phyloP scores from a whole-genome alignment of 2,113 vertebrate genomes.

The Dascyllus trimaculatus region DNA sequence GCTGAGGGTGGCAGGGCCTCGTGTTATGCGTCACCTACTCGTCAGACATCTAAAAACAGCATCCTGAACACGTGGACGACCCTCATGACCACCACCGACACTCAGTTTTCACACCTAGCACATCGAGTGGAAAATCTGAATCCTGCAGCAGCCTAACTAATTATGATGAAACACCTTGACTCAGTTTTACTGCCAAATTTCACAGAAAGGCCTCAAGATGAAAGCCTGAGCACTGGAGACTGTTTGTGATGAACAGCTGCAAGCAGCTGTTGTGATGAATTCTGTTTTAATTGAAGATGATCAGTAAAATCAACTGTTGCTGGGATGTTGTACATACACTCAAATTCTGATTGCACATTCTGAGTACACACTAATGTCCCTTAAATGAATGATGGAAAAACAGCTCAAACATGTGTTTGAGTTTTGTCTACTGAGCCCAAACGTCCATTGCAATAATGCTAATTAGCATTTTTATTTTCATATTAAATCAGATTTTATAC shows the following conservation, averaged over 20 bases:
- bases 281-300: not conserved
- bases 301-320: not conserved
- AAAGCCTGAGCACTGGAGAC: not conserved
- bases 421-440: not conserved
- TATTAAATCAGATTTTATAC: no score
- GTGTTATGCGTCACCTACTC: constrained; percentile 66
- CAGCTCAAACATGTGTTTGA: not conserved
- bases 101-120: constrained; percentile 14
- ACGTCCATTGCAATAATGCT: not conserved
- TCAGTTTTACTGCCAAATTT: not conserved
- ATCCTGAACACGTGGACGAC: constrained; percentile 32
- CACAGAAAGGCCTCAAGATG: not conserved
- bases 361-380: no score
- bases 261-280: not conserved
- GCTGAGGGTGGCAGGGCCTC: not conserved
- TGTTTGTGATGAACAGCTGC: not conserved
- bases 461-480: no score
- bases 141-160: not conserved
- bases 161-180: constrained; percentile 7
- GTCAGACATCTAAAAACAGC: constrained; percentile 73
- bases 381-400: not conserved
- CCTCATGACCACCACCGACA: constrained; percentile 28
- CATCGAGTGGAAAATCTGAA: not conserved
- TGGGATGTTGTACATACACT: not conserved
- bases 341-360: no score